These are phyloP conservation scores for Nymphalis urticae DNA, from an alignment of 2,888 invertebrate species.

Conservation along the genomic window DNA sequence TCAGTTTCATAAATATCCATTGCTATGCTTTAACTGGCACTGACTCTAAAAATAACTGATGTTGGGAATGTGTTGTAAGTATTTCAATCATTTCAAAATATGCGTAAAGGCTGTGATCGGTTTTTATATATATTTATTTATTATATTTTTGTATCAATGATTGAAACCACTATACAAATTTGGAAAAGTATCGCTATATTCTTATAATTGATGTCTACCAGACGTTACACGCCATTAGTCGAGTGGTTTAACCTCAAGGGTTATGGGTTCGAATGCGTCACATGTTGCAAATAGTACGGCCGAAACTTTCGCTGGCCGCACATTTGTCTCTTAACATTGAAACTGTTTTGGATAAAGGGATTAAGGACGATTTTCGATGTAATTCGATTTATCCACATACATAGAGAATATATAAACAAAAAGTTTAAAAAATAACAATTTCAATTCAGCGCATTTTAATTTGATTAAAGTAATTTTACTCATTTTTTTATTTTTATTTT, in stretches of 20 bases:
- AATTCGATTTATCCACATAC: slow-evolving; percentile 29
- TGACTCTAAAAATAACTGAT: no score
- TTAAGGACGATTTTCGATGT: slow-evolving; percentile 14
- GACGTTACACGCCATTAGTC: slow-evolving; percentile 67
- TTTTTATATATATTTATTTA: no score
- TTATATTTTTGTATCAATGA: no score
- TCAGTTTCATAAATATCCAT: no score
- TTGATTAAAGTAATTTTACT: no score
- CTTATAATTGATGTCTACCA: slow-evolving; percentile 57
- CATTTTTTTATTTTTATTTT: no score
- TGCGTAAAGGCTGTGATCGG: no score
- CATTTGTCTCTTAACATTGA: slow-evolving; percentile 64
- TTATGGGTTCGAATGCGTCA: slow-evolving; percentile 65
- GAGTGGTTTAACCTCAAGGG: slow-evolving; percentile 67
- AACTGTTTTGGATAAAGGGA: slow-evolving; percentile 39
- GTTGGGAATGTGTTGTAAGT: no score
- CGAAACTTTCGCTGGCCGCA: slow-evolving; percentile 66
- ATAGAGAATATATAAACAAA: slow-evolving; percentile 2
- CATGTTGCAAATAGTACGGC: slow-evolving; percentile 67
- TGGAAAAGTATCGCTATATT: not conserved
- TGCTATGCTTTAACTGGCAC: no score
- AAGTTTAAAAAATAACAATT: slow-evolving; percentile 9
- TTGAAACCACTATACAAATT: no score
- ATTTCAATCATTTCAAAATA: no score
- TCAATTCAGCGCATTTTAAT: no score